Conservation (phyloP, 2,113 vertebrate species). For the Lipotes vexillifer region DNA sequence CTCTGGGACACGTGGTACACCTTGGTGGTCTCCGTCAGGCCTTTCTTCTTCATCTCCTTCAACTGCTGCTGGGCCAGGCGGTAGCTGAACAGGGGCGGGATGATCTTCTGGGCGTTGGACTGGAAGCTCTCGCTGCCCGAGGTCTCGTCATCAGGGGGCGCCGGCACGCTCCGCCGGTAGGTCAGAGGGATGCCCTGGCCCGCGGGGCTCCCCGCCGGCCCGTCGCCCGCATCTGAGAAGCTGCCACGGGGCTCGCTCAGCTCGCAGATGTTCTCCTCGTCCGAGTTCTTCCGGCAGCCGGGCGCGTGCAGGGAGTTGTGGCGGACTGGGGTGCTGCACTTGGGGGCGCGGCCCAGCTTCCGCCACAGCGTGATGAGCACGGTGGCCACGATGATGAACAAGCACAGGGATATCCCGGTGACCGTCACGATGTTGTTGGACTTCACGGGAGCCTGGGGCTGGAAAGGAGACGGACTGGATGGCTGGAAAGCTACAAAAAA, state of each 20-base stretch:
- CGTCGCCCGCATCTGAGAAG: slow-evolving; percentile 83
- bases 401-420: slow-evolving; percentile 91
- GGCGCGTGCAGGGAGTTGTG: slow-evolving; percentile 86
- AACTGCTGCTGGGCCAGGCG: slow-evolving; percentile 95
- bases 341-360: slow-evolving; percentile 86
- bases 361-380: slow-evolving; percentile 92
- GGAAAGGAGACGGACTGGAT: slow-evolving; percentile 64
- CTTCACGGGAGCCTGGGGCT: slow-evolving; percentile 73
- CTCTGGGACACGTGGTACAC: slow-evolving; percentile 96
- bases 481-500: slow-evolving; percentile 66
- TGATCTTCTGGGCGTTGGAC: slow-evolving; percentile 88
- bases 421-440: slow-evolving; percentile 90
- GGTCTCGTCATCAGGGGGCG: slow-evolving; percentile 75
- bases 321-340: slow-evolving; percentile 82
- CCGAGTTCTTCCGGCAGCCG: slow-evolving; percentile 88
- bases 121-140: slow-evolving; percentile 84
- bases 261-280: slow-evolving; percentile 92
- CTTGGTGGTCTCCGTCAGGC: slow-evolving; percentile 92
- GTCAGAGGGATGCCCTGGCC: slow-evolving; percentile 78
- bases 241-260: slow-evolving; percentile 87
- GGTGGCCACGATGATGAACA: slow-evolving; percentile 91
- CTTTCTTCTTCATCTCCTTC: slow-evolving; percentile 98
- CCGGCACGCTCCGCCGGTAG: slow-evolving; percentile 77
- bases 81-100: slow-evolving; percentile 95
- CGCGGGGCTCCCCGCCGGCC: background rate